Evolutionary conservation across 2,113 vertebrate species (phyloP).

Genomic region (Alligator mississippiensis): DNA sequence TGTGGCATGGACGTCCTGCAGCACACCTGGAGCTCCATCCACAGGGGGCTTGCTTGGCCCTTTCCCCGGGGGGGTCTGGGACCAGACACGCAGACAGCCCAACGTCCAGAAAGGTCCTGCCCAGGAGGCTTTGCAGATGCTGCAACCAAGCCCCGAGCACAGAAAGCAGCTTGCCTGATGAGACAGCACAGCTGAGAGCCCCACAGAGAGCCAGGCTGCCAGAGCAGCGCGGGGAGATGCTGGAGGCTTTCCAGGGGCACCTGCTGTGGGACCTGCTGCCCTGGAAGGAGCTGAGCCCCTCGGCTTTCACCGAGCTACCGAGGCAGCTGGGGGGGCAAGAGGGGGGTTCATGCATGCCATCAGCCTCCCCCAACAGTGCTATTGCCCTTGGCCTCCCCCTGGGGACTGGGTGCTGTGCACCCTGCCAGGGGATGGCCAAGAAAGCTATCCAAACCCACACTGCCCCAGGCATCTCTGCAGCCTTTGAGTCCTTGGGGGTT

Average conservation of each 20-base stretch:
- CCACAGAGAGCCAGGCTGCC: conserved; percentile 72
- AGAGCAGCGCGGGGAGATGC: conserved; percentile 74
- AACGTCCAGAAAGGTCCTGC: conserved; percentile 53
- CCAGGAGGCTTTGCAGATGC: conserved; percentile 68
- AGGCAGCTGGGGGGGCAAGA: too few relatives aligned
- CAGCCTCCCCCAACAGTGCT: background rate
- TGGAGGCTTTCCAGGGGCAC: conserved; percentile 76
- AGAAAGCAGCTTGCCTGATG: conserved; percentile 70
- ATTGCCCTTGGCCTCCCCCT: background rate
- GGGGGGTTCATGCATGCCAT: background rate
- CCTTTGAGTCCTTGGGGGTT: conserved; percentile 71
- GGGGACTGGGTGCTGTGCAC: conserved; percentile 68
- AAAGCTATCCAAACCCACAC: conserved; percentile 66
- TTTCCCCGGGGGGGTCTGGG: background rate
- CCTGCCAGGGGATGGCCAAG: conserved; percentile 72
- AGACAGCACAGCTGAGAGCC: conserved; percentile 75
- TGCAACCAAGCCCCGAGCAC: conserved; percentile 61
- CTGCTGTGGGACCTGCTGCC: conserved; percentile 75
- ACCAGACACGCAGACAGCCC: conserved; percentile 53
- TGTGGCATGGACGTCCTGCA: rapidly evolving
- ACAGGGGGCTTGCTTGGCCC: background rate
- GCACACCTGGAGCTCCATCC: background rate
- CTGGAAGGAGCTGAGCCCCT: conserved; percentile 68
- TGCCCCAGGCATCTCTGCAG: conserved; percentile 72
- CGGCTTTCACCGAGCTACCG: background rate